A percentile compares a stretch with the other conserved stretches of the same genome.
These are phyloP conservation scores for Orchesellides sinensis DNA, from an alignment of 2,888 invertebrate genomes.

Conservation along the genomic window DNA sequence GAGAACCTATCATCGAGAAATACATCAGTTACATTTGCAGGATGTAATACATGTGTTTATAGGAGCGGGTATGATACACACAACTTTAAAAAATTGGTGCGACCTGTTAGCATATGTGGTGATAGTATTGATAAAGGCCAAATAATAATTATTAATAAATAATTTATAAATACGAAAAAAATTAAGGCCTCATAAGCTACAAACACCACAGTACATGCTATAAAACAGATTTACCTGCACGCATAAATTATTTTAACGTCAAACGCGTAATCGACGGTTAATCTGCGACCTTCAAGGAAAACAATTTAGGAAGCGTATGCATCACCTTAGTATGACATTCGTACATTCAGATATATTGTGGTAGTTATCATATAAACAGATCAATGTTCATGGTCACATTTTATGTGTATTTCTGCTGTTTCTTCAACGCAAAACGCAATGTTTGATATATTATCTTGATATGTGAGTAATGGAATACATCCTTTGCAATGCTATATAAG, in stretches of 20 bases:
- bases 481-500: not conserved
- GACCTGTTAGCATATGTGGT: too few relatives aligned
- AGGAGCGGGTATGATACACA: too few relatives aligned
- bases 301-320: not conserved
- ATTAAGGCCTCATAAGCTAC: not conserved
- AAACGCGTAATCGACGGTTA: not conserved
- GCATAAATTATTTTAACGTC: not conserved
- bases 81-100: too few relatives aligned
- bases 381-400: constrained; percentile 41
- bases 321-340: constrained; percentile 20
- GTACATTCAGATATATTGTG: not conserved
- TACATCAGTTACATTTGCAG: too few relatives aligned
- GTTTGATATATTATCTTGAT: not conserved
- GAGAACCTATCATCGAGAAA: too few relatives aligned
- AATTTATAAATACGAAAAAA: not conserved
- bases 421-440: not conserved
- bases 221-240: not conserved
- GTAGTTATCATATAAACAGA: constrained; percentile 16
- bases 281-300: not conserved
- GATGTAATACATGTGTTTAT: too few relatives aligned
- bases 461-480: not conserved
- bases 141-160: not conserved
- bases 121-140: too few relatives aligned
- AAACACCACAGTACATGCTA: too few relatives aligned
- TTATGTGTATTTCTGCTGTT: constrained; percentile 4